phyloP scores from a whole-genome alignment of 1,140 invertebrate species.

The Drosophila tristis region DNA sequence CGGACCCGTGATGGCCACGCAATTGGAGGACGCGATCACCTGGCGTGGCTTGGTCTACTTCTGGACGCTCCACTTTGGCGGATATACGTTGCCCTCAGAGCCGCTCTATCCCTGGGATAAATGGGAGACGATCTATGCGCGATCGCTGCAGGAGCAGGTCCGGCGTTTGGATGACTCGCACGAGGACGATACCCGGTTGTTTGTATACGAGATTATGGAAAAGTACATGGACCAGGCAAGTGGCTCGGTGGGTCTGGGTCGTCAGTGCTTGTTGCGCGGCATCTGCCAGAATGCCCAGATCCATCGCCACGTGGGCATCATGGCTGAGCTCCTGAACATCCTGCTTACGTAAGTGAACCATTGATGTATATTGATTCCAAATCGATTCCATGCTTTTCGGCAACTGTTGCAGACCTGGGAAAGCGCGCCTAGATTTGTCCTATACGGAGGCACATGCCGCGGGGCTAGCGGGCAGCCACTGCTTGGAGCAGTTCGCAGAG shows the following conservation, averaged over 20 bases:
- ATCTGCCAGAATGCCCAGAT: slow-evolving; percentile 83
- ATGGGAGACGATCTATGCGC: slow-evolving; percentile 69
- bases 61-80: slow-evolving; percentile 65
- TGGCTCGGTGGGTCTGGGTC: slow-evolving; percentile 33
- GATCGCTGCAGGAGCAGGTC: slow-evolving; percentile 57
- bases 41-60: slow-evolving; percentile 74
- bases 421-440: slow-evolving; percentile 38
- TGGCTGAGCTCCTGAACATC: slow-evolving; percentile 70
- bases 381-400: not conserved
- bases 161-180: slow-evolving; percentile 44
- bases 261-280: slow-evolving; percentile 64
- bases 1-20: slow-evolving; percentile 59
- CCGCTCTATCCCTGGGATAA: slow-evolving; percentile 79
- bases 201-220: slow-evolving; percentile 68
- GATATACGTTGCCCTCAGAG: slow-evolving; percentile 61
- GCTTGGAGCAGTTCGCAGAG: slow-evolving; percentile 35
- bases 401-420: slow-evolving; percentile 61
- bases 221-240: slow-evolving; percentile 66
- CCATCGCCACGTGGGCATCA: slow-evolving; percentile 68
- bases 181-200: slow-evolving; percentile 66
- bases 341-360: slow-evolving; percentile 66
- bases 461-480: slow-evolving; percentile 65
- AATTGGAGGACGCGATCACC: slow-evolving; percentile 62
- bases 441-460: slow-evolving; percentile 60
- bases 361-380: not conserved